phyloP scores from a whole-genome alignment of 2,888 invertebrate species.

The Clistopyga incitator region DNA sequence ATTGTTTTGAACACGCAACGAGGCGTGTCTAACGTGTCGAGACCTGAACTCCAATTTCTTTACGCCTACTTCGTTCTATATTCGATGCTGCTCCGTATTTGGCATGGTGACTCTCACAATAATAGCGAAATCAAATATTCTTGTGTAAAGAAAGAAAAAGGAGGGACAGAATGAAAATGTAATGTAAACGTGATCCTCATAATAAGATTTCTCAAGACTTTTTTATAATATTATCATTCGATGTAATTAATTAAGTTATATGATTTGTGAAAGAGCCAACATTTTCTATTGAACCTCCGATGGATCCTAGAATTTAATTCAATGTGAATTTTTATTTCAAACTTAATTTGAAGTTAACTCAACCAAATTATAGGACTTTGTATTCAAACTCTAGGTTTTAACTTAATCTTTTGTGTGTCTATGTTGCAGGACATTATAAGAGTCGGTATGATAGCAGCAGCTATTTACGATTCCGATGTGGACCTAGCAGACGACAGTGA shows the following conservation, averaged over 20 bases:
- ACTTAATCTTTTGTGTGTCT: slow-evolving; percentile 17
- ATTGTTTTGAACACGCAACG: background rate
- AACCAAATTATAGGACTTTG: background rate
- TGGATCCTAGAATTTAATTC: no score
- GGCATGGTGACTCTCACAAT: background rate
- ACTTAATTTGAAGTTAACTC: no score
- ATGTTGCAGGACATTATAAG: slow-evolving; percentile 73
- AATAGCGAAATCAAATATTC: background rate
- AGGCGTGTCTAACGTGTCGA: background rate
- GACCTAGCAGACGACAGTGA: slow-evolving; percentile 79
- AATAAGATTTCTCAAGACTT: background rate
- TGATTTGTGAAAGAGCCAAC: no score
- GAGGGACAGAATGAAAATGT: background rate
- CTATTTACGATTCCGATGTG: slow-evolving; percentile 72
- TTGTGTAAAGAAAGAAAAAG: background rate
- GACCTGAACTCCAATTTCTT: background rate
- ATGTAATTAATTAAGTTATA: no score
- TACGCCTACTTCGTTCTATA: background rate
- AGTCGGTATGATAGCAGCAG: slow-evolving; percentile 72
- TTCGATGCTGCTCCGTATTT: background rate
- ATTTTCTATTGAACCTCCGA: no score
- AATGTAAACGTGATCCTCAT: background rate
- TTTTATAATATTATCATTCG: no score
- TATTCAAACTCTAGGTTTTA: background rate
- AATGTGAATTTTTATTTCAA: no score